Conservation (phyloP, 1,140 invertebrate genomes). For the Neocloeon triangulifer region DNA sequence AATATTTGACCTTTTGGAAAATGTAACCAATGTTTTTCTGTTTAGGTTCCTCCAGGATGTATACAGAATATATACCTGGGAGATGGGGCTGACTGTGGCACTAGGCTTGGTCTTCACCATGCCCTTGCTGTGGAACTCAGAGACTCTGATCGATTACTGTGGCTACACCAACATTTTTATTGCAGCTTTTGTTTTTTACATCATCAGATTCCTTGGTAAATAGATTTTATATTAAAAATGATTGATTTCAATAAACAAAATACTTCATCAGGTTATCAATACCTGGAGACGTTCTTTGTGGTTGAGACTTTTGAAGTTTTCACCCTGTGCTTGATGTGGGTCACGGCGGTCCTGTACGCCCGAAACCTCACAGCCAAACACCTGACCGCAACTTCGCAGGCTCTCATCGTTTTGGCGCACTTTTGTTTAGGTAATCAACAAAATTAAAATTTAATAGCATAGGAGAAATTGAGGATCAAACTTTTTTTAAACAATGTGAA, state of each 20-base stretch:
- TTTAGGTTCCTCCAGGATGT: conserved; percentile 32
- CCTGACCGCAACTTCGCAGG: conserved; percentile 59
- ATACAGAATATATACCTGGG: no score
- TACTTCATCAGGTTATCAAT: conserved; percentile 38
- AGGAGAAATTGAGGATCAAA: no score
- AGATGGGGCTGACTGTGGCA: conserved; percentile 40
- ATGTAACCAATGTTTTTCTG: no score
- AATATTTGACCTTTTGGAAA: no score
- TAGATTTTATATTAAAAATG: no score
- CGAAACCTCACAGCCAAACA: conserved; percentile 55
- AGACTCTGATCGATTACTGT: conserved; percentile 59
- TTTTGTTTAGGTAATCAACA: conserved; percentile 43
- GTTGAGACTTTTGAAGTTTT: conserved; percentile 57
- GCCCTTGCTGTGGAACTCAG: conserved; percentile 51
- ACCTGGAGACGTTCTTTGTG: conserved; percentile 33
- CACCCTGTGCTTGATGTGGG: conserved; percentile 61
- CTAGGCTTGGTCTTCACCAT: conserved; percentile 37
- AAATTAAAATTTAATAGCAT: no score
- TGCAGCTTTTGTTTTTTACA: conserved; percentile 52
- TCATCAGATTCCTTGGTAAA: conserved; percentile 40
- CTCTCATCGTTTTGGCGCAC: conserved; percentile 54
- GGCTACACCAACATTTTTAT: conserved; percentile 68
- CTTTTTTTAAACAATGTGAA: no score
- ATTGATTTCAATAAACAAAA: no score
- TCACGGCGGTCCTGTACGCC: conserved; percentile 59